Conservation (phyloP, 1,140 invertebrate species). For the Parapsyche elsis region DNA sequence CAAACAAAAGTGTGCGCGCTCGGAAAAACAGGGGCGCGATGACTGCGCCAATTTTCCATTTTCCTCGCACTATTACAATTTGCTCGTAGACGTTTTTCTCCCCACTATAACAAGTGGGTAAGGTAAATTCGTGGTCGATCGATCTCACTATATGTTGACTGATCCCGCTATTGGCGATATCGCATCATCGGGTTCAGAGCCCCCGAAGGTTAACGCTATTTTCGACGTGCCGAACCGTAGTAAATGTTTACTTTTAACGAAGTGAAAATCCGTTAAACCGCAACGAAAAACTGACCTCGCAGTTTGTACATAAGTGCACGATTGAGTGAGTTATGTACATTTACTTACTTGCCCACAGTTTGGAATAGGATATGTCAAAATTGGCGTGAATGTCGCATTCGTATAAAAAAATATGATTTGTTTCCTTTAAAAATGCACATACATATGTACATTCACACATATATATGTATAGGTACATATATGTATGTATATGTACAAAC, state of each 20-base stretch:
- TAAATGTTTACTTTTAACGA: conserved; percentile 29
- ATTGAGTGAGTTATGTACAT: background rate
- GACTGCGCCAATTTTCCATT: background rate
- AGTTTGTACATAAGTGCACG: background rate
- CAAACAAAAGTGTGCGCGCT: no score
- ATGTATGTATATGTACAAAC: background rate
- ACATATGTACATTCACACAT: background rate
- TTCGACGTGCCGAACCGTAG: background rate
- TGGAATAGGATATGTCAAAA: no score
- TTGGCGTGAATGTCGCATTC: no score
- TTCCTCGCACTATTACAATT: background rate
- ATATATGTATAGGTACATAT: background rate
- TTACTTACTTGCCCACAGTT: background rate
- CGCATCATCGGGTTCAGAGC: background rate
- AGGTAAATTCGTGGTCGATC: background rate
- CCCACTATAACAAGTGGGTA: no score
- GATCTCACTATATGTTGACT: background rate
- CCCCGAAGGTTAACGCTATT: conserved; percentile 29
- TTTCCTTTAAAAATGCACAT: no score
- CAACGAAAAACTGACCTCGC: conserved; percentile 13
- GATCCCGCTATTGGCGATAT: conserved; percentile 6
- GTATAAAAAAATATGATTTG: no score
- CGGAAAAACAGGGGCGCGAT: background rate
- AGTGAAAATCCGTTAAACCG: conserved; percentile 1
- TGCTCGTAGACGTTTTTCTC: conserved; percentile 2